Evolutionary conservation across 1,140 invertebrate genomes (phyloP).

Genomic region (Manduca sexta): DNA sequence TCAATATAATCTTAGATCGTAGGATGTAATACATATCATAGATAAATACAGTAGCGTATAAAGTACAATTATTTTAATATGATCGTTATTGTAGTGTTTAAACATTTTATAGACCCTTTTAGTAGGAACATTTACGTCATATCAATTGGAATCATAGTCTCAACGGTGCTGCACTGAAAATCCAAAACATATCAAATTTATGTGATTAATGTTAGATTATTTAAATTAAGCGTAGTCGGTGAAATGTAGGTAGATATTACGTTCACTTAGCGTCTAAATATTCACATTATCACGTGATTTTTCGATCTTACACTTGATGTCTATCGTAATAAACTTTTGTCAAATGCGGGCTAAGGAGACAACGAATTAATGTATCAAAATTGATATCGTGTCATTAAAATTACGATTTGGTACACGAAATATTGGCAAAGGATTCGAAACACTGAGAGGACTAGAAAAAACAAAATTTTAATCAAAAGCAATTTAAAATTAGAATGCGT

Average conservation of each 20-base stretch:
- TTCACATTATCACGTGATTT: slow-evolving; percentile 5
- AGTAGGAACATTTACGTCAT: slow-evolving; percentile 16
- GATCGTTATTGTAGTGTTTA: slow-evolving; percentile 59
- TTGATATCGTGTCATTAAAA: slow-evolving; percentile 3
- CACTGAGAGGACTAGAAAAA: neutral
- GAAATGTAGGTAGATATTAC: slow-evolving; percentile 15
- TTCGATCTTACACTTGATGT: slow-evolving; percentile 18
- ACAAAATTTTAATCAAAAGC: neutral
- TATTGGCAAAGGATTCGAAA: slow-evolving; percentile 11
- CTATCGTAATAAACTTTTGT: slow-evolving; percentile 49
- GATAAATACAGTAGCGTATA: slow-evolving; percentile 47
- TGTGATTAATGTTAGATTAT: slow-evolving; percentile 58
- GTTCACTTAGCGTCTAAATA: neutral
- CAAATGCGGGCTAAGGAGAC: slow-evolving; percentile 63
- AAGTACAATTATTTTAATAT: slow-evolving; percentile 69
- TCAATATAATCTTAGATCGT: slow-evolving; percentile 52
- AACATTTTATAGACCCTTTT: slow-evolving; percentile 58
- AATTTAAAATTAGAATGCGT: neutral
- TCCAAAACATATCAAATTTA: slow-evolving; percentile 55
- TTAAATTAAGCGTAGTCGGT: slow-evolving; percentile 21
- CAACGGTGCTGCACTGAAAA: slow-evolving; percentile 33
- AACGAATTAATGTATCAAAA: slow-evolving; percentile 46
- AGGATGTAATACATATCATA: slow-evolving; percentile 47
- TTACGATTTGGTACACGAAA: slow-evolving; percentile 13
- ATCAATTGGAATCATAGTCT: slow-evolving; percentile 22